Evolutionary conservation across 2,888 invertebrate genomes (phyloP).

Genomic region (Antheraea yamamai): DNA sequence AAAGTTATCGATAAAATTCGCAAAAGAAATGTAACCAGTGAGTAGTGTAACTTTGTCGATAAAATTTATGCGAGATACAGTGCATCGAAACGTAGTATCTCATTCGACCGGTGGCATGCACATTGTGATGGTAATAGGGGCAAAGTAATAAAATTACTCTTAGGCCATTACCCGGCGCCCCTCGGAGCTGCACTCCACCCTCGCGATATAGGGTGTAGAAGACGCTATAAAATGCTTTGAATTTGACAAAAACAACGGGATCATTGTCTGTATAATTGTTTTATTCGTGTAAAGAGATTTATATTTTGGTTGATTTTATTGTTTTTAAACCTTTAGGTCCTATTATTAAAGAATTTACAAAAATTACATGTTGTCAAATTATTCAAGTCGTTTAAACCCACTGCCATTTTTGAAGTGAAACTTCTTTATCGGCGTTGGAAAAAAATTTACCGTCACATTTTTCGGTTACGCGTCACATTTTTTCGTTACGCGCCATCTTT

Average conservation of each 20-base stretch:
- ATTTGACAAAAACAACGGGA: conserved; percentile 67
- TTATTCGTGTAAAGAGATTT: conserved; percentile 56
- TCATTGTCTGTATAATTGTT: conserved; percentile 72
- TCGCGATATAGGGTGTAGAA: conserved; percentile 70
- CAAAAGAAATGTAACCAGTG: neutral
- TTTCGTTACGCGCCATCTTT: too few species aligned
- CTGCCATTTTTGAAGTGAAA: too few species aligned
- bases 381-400: neutral
- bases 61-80: conserved; percentile 15
- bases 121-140: conserved; percentile 82
- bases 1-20: neutral
- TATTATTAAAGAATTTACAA: neutral
- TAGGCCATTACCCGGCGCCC: conserved; percentile 79
- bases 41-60: conserved; percentile 19
- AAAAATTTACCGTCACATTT: too few species aligned
- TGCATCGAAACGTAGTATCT: conserved; percentile 45
- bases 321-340: conserved; percentile 23
- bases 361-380: neutral
- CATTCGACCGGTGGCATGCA: conserved; percentile 72
- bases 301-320: conserved; percentile 37
- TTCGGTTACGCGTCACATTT: too few species aligned
- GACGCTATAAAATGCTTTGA: conserved; percentile 66
- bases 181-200: conserved; percentile 53
- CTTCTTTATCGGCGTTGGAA: too few species aligned
- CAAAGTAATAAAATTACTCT: conserved; percentile 82